Percentiles rank a stretch among this genome's conserved stretches.
Evolutionary conservation across 2,113 vertebrate genomes (phyloP).

Genomic region (Alaudala cheleensis): DNA sequence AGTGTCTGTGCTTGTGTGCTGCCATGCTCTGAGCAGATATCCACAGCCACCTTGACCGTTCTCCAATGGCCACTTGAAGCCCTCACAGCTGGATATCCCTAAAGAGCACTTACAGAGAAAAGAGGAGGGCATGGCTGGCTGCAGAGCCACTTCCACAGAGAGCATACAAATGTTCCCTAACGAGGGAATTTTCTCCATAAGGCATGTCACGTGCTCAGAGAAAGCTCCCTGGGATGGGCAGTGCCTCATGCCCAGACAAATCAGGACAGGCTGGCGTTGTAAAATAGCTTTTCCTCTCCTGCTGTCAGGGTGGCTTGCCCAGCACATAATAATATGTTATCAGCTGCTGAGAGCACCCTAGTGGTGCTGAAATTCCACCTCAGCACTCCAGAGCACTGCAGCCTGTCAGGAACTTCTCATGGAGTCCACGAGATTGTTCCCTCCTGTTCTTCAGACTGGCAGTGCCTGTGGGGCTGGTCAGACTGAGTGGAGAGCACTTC

Average conservation of each 20-base stretch:
- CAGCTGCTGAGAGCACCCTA: not conserved
- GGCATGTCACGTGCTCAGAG: accelerated
- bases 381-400: not conserved
- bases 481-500: not conserved
- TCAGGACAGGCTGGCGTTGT: not conserved
- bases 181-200: not conserved
- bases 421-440: accelerated
- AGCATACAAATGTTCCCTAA: not conserved
- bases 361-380: not conserved
- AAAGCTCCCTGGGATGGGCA: not conserved
- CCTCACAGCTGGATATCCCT: not conserved
- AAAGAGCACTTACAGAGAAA: not conserved
- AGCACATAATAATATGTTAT: not conserved
- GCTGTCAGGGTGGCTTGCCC: not conserved
- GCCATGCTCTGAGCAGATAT: not conserved
- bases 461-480: not conserved
- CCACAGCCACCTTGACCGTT: not conserved
- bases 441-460: not conserved
- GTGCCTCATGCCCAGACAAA: not conserved
- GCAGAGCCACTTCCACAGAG: not conserved
- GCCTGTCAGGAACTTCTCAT: not conserved
- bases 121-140: not conserved
- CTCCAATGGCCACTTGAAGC: not conserved
- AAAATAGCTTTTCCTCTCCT: not conserved
- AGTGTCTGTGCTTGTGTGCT: not conserved